Evolutionary conservation across 2,797 vertebrate genomes (phyloP).

Genomic region (Propithecus deckenii): DNA sequence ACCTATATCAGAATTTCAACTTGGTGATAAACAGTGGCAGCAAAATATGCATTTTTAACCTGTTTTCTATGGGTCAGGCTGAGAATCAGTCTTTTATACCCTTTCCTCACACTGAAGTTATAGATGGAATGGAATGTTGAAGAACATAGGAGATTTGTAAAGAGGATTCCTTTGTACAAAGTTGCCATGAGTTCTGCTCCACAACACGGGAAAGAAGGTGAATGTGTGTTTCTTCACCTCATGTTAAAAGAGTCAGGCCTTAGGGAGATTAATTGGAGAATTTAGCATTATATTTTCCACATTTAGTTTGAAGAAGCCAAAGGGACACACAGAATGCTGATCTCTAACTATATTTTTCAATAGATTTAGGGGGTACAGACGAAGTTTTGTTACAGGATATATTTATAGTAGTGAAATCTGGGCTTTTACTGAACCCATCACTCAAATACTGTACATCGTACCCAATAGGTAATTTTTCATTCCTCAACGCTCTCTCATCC

Average conservation of each 20-base stretch:
- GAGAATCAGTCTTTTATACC: neutral
- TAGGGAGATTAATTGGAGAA: neutral
- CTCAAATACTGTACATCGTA: no score
- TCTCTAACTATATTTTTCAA: neutral
- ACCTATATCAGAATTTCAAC: neutral
- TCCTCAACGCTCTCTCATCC: no score
- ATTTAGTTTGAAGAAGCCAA: neutral
- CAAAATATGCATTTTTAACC: neutral
- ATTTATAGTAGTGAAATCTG: no score
- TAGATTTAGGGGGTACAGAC: no score
- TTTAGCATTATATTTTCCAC: neutral
- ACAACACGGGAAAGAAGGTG: neutral
- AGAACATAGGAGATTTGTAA: neutral
- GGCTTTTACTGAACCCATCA: no score
- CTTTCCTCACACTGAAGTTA: neutral
- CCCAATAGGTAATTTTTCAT: no score
- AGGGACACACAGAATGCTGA: neutral
- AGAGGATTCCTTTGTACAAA: neutral
- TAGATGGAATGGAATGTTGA: neutral
- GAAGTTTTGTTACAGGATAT: no score
- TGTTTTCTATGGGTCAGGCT: no score
- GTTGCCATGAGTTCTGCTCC: neutral
- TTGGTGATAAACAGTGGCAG: neutral
- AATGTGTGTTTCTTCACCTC: neutral
- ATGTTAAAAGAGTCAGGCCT: neutral